Conservation (phyloP, 2,888 invertebrate genomes). For the Quadroppia sp. region DNA sequence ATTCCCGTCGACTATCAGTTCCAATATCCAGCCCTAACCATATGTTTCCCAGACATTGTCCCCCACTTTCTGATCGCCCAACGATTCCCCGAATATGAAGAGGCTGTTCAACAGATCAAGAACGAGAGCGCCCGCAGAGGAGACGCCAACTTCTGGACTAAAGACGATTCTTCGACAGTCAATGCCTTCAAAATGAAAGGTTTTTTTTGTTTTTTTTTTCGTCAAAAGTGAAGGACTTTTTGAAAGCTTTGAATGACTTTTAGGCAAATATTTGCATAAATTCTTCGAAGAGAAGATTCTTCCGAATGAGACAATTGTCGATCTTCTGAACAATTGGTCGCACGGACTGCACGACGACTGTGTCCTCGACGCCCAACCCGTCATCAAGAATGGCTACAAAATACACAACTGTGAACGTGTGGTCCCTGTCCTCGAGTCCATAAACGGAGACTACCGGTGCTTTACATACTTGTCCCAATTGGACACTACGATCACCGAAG, state of each 20-base stretch:
- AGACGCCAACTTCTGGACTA: slow-evolving; percentile 39
- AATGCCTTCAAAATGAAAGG: neutral
- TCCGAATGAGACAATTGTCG: neutral
- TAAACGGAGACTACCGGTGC: slow-evolving; percentile 38
- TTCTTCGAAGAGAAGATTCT: slow-evolving; percentile 31
- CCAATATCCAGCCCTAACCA: slow-evolving; percentile 31
- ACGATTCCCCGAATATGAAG: slow-evolving; percentile 35
- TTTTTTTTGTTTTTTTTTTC: neutral
- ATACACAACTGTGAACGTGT: slow-evolving; percentile 14
- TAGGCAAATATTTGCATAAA: slow-evolving; percentile 34
- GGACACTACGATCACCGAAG: neutral
- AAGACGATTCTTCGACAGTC: neutral
- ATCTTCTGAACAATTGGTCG: slow-evolving; percentile 24
- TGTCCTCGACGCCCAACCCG: slow-evolving; percentile 25
- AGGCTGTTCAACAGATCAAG: slow-evolving; percentile 27
- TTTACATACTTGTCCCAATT: slow-evolving; percentile 37
- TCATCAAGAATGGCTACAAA: slow-evolving; percentile 23
- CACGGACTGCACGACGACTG: slow-evolving; percentile 36
- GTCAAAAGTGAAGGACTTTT: no score
- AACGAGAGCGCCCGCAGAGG: slow-evolving; percentile 1
- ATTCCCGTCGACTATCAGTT: slow-evolving; percentile 26
- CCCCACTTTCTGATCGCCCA: slow-evolving; percentile 33
- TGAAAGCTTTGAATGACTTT: neutral
- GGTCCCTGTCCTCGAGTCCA: neutral
- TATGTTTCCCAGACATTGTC: slow-evolving; percentile 39